Percentiles rank a stretch among this genome's conserved stretches.
These are phyloP conservation scores for Sclerurus mexicanus DNA, from an alignment of 2,113 vertebrate genomes.

Conservation along the genomic window DNA sequence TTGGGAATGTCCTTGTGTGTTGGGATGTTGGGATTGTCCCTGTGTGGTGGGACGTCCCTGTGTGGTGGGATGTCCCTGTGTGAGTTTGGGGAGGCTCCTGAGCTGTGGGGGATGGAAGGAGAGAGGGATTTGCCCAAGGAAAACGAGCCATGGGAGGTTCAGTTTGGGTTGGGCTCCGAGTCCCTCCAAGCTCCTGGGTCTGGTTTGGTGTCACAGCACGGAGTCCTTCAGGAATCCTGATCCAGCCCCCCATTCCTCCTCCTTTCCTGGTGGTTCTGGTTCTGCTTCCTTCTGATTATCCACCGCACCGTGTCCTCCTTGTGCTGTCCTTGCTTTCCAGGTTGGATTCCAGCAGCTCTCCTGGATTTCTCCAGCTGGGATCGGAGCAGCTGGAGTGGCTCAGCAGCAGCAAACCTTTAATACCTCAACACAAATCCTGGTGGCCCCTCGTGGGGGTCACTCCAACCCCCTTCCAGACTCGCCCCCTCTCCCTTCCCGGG, in stretches of 20 bases:
- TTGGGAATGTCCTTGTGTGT: no score
- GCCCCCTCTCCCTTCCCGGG: fast-evolving
- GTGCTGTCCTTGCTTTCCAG: background rate
- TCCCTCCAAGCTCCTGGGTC: background rate
- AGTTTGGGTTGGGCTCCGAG: no score
- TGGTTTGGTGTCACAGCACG: fast-evolving
- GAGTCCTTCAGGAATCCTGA: background rate
- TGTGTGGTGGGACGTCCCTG: no score
- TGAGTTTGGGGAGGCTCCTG: background rate
- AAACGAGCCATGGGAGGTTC: background rate
- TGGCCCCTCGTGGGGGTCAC: fast-evolving
- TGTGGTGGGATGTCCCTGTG: background rate
- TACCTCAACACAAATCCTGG: fast-evolving
- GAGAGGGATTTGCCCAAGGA: background rate
- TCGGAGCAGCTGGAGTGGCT: background rate
- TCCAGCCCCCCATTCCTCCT: background rate
- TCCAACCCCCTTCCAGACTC: background rate
- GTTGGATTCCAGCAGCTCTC: background rate
- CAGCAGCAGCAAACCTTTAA: background rate
- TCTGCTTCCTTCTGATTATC: background rate
- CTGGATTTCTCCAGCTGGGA: background rate
- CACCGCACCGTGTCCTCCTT: background rate
- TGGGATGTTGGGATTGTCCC: no score
- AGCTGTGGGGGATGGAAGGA: fast-evolving
- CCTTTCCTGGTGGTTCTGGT: background rate